Conservation (phyloP, 2,113 vertebrate genomes). For the Stigmatopora argus region DNA sequence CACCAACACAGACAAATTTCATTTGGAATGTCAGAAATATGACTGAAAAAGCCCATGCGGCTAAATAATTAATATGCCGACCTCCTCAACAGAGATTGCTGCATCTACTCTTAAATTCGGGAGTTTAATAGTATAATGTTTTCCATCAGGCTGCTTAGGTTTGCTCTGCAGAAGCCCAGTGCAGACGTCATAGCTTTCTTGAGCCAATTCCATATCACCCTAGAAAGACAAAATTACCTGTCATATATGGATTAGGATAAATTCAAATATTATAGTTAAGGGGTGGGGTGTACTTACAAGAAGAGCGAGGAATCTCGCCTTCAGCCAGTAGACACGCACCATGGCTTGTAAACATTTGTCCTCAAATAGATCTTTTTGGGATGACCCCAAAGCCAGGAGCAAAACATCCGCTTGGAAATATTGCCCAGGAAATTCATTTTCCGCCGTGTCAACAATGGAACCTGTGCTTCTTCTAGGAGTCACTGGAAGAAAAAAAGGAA, state of each 20-base stretch:
- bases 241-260: background rate
- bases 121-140: constrained; percentile 71
- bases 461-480: constrained; percentile 77
- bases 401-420: constrained; percentile 86
- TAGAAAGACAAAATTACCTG: constrained; percentile 38
- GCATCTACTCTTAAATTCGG: constrained; percentile 87
- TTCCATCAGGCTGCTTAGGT: constrained; percentile 56
- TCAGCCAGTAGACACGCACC: constrained; percentile 90
- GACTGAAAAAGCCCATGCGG: background rate
- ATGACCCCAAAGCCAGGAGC: constrained; percentile 83
- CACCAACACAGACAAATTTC: background rate
- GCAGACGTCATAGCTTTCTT: constrained; percentile 93
- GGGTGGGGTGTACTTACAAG: constrained; percentile 70
- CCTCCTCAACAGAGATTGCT: constrained; percentile 88
- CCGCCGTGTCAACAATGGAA: constrained; percentile 68
- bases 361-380: constrained; percentile 85
- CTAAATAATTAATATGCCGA: constrained; percentile 34
- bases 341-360: constrained; percentile 84
- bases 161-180: constrained; percentile 81
- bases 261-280: background rate
- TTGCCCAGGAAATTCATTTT: constrained; percentile 79
- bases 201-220: constrained; percentile 96
- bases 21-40: background rate
- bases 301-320: constrained; percentile 85
- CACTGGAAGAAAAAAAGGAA: constrained; percentile 63